Conservation (phyloP, 2,888 invertebrate species). For the Papilio gigon region DNA sequence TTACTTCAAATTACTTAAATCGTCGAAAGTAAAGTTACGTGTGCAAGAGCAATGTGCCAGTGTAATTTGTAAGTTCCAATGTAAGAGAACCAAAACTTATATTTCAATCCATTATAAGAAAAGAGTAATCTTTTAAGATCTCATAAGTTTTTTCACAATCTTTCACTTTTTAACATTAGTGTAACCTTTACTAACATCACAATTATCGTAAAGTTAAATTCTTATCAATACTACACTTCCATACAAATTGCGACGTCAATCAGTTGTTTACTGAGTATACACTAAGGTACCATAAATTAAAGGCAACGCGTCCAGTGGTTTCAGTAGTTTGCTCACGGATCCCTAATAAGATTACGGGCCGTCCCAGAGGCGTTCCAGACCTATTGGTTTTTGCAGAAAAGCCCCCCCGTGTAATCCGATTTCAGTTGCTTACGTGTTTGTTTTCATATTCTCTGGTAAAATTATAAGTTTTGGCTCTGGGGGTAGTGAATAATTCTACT, state of each 20-base stretch:
- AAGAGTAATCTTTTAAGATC: too few species aligned
- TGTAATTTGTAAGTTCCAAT: too few species aligned
- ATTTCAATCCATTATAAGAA: too few species aligned
- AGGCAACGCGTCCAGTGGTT: conserved; percentile 25
- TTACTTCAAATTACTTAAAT: too few species aligned
- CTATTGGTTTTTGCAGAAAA: conserved; percentile 50
- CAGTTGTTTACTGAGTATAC: background rate
- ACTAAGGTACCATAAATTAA: conserved; percentile 21
- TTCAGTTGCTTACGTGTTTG: conserved; percentile 49
- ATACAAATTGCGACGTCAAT: background rate
- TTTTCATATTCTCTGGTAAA: conserved; percentile 51
- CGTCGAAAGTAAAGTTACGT: too few species aligned
- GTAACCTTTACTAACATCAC: too few species aligned
- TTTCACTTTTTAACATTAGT: too few species aligned
- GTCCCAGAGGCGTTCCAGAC: conserved; percentile 42
- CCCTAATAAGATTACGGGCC: conserved; percentile 48
- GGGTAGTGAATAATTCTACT: conserved; percentile 41
- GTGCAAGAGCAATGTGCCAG: too few species aligned
- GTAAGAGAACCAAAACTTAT: too few species aligned
- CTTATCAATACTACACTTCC: background rate
- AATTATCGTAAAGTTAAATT: background rate
- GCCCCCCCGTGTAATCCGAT: conserved; percentile 53
- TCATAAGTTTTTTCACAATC: too few species aligned
- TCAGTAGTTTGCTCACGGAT: conserved; percentile 40
- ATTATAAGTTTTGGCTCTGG: conserved; percentile 41